Base-by-base conservation (phyloP, 2,888 invertebrate genomes). In the Folsomia manolachei region DNA sequence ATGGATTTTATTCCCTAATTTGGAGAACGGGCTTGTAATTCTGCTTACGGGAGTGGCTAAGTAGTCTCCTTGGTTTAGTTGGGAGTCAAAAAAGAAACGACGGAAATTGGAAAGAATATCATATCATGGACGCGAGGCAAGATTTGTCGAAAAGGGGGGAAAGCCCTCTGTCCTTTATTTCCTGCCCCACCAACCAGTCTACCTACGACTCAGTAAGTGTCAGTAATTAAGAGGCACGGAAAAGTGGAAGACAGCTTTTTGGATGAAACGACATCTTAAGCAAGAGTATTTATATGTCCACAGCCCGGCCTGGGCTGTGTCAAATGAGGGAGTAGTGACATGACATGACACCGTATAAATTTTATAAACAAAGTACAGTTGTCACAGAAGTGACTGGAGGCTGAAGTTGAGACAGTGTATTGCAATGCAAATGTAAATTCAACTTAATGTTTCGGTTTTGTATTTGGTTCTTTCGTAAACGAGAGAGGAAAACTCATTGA, bases 191-290 rank as follows among this genome's bases (percentile, higher is more conserved):
- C n/a, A 67, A 67, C 19, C 62, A 68, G 63, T 70, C 39, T 39
- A 9, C 39, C 4, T 39, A 39, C 39, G 39, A 39, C 39, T 39
- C 39, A 39, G 39, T 4, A 39, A 39, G 39, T 14, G 39, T 39
- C 71, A 74, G 61, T 39, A 74, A 71, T 71, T 74, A 74, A 74
- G 63, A 74, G 71, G 74, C 71, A 71, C 71, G 71, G 71, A 74
- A 74, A 69, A 69, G 71, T 71, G 71, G 64, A 65, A 66, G 74
- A 71, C 74, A 74, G 69, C 74, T 71, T 74, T 71, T 74, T 74
- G 74, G 27, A 65, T 24, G 74, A 69, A 69, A 71, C 69, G 68
- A 69, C 63, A n/a, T n/a, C n/a, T n/a, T n/a, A n/a, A n/a, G 14
- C 39, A 39, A 39, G 39, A 39, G n/a, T n/a, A n/a, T n/a, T 39